Conservation (phyloP, 2,113 vertebrate genomes). For the Microcebus griseorufus region DNA sequence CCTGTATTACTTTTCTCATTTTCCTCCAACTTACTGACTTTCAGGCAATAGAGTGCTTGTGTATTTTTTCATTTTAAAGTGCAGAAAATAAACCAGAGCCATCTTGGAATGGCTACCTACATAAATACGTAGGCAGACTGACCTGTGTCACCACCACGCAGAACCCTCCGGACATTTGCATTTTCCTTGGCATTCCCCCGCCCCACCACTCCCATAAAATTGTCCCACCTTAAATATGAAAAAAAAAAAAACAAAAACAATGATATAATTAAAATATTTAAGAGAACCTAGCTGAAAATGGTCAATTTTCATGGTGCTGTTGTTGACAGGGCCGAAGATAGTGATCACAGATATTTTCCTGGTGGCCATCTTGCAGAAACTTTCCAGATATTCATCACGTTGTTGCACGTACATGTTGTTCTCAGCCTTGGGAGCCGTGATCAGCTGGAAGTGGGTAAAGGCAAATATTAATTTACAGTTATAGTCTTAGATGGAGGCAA, state of each 20-base stretch:
- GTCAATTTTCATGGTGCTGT: slow-evolving; percentile 99
- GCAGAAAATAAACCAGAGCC: slow-evolving; percentile 55
- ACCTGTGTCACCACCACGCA: slow-evolving; percentile 11
- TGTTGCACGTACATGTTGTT: slow-evolving; percentile 96
- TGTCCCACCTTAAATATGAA: not conserved
- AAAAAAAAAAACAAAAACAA: not conserved
- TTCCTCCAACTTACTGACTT: slow-evolving; percentile 43
- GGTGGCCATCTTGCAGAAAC: slow-evolving; percentile 99
- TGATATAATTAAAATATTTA: slow-evolving; percentile 42
- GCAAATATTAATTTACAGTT: slow-evolving; percentile 56
- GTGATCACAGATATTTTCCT: slow-evolving; percentile 96
- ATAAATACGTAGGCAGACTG: slow-evolving; percentile 1
- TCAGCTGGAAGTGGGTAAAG: slow-evolving; percentile 87
- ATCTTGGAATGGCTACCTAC: not conserved
- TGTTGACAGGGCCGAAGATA: slow-evolving; percentile 93
- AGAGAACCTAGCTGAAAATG: slow-evolving; percentile 97
- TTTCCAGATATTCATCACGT: slow-evolving; percentile 96
- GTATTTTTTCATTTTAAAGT: slow-evolving; percentile 54
- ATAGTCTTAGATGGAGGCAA: not conserved
- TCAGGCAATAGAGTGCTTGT: not conserved
- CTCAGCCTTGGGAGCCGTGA: slow-evolving; percentile 93
- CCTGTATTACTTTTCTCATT: slow-evolving; percentile 6
- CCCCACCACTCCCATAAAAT: not conserved
- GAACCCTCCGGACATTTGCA: not conserved
- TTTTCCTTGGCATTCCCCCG: not conserved